Evolutionary conservation across 1,140 invertebrate species (phyloP), one percentile per base, ranked within the genome.

Genomic region (Orius laevigatus): DNA sequence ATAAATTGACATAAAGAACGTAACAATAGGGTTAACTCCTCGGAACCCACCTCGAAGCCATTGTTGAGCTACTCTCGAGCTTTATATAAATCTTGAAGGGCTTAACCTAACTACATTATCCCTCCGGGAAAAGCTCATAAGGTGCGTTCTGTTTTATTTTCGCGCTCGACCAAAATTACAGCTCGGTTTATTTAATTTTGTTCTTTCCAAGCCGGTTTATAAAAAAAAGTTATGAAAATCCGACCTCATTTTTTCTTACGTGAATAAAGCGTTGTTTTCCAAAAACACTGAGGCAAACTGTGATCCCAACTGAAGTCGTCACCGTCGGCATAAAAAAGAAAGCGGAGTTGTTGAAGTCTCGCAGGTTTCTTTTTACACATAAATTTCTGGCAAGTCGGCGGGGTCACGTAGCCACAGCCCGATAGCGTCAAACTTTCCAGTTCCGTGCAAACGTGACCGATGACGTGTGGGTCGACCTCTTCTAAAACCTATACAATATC

Each of bases 251-350:
- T 25, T 25, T 25, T 25, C 46, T 49, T 50, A 52, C 54, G 48
- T 33, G 54, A 36, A 9, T 39, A 45, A 10, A 59, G 43, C 0
- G 52, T 52, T 4, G 58, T 52, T 1, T 45, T 46, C 60, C 60
- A 62, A 49, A 62, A 62, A 46, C 60, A 62, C 15, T 53, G 52
- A 0, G 60, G 60, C 6, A 59, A 45, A 18, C 43, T 49, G 48
- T 61, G 58, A 36, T 59, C 57, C 57, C 58, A 60, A 46, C 58
- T 60, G 53, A 60, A 60, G 48, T 62, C 59, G 41, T 59, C 60
- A 0, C 60, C 58, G 46, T 60, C 60, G 6, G 58, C 59, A 46
- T 57, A 62, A 51, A 62, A 62, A 25, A 62, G 47, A 5, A 54
- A 51, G 9, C 43, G 44, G 5, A 61, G 47, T 12, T 35, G 5